These are phyloP conservation scores for Drosophila aff. DNA, from an alignment of 1,140 invertebrate species.

Conservation along the genomic window DNA sequence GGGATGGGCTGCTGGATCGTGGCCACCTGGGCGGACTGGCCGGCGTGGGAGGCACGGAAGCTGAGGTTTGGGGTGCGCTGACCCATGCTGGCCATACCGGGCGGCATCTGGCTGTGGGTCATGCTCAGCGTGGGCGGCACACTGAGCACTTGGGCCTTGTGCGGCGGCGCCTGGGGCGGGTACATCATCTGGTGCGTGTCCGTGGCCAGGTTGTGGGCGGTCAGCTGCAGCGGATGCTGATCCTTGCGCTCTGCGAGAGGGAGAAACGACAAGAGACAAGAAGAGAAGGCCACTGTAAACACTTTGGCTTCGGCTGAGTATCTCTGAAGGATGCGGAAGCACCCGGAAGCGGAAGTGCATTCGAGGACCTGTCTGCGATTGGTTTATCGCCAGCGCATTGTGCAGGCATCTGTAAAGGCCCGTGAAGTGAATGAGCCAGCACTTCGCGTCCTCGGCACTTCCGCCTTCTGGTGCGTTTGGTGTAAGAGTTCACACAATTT, in stretches of 20 bases:
- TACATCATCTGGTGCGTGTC: constrained; percentile 70
- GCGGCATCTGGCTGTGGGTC: constrained; percentile 77
- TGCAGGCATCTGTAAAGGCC: constrained; percentile 54
- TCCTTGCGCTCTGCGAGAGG: constrained; percentile 70
- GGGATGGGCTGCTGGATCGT: constrained; percentile 71
- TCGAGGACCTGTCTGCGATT: constrained; percentile 60
- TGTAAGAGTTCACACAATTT: constrained; percentile 2
- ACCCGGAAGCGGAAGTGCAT: constrained; percentile 67
- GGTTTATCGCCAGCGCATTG: constrained; percentile 61
- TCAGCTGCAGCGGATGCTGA: constrained; percentile 75
- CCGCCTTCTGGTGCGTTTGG: constrained; percentile 39
- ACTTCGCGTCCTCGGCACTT: constrained; percentile 35
- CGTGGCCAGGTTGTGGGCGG: constrained; percentile 71
- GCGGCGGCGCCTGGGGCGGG: constrained; percentile 19
- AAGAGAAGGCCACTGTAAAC: constrained; percentile 36
- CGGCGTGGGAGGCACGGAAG: constrained; percentile 49
- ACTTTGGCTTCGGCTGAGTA: constrained; percentile 34
- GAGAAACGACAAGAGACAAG: constrained; percentile 29
- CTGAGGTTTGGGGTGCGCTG: constrained; percentile 76
- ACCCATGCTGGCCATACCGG: constrained; percentile 75
- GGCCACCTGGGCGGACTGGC: constrained; percentile 36
- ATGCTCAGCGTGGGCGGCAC: constrained; percentile 79
- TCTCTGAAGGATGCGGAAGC: constrained; percentile 40
- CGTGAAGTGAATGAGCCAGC: constrained; percentile 34
- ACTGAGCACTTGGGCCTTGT: constrained; percentile 59